Conservation (phyloP, 2,797 vertebrate species). For the Spheniscus humboldti region DNA sequence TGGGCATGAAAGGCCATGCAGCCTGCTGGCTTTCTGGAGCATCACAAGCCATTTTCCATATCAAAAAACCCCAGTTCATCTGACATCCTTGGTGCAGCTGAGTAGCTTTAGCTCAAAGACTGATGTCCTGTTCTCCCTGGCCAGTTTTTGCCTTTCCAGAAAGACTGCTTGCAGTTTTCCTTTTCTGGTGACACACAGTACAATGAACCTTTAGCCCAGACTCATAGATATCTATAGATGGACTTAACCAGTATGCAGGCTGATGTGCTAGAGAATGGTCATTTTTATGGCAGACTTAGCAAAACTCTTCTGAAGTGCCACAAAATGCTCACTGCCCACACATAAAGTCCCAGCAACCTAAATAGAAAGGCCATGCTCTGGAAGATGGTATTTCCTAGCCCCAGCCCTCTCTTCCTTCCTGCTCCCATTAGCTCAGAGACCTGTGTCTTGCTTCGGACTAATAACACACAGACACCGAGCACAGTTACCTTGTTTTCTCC, state of each 20-base stretch:
- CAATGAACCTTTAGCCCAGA: background rate
- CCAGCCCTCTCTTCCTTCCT: background rate
- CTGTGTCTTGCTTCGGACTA: background rate
- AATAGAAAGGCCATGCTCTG: rapidly evolving
- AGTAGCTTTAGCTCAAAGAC: background rate
- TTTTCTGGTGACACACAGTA: background rate
- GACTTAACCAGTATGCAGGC: too few relatives aligned
- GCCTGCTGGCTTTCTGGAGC: background rate
- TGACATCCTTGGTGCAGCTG: too few relatives aligned
- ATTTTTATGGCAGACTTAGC: background rate
- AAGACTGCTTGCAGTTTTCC: background rate
- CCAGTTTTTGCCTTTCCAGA: background rate
- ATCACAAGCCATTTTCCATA: background rate
- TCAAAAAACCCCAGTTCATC: background rate
- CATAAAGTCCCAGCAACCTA: background rate
- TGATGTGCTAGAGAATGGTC: background rate
- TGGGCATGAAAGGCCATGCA: rapidly evolving
- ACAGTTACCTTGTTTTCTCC: background rate
- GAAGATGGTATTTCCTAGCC: background rate
- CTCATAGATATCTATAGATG: rapidly evolving
- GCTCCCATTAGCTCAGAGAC: background rate
- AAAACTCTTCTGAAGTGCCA: background rate
- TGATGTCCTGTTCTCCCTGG: background rate
- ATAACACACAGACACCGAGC: background rate
- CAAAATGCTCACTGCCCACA: background rate